Percentiles rank a stretch among this genome's conserved stretches.
Conservation (phyloP, 1,140 invertebrate species). For the Listronotus oregonensis region DNA sequence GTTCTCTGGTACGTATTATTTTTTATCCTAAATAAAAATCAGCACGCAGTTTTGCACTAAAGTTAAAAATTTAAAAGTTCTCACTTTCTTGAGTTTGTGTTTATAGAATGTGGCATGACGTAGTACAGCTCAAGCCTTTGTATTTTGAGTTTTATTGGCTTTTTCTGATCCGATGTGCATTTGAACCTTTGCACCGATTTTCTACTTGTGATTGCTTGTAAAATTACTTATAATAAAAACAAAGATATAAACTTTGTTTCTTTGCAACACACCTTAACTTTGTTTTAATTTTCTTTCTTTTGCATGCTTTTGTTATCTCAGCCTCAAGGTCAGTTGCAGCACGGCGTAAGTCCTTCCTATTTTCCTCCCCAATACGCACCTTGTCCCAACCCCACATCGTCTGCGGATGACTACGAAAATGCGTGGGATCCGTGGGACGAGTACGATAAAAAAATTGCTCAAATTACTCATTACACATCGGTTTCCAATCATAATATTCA, state of each 20-base stretch:
- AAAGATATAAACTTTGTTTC: background rate
- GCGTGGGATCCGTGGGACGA: slow-evolving; percentile 63
- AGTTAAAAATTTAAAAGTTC: too few relatives aligned
- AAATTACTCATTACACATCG: slow-evolving; percentile 24
- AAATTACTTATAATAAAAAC: slow-evolving; percentile 12
- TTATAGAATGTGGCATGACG: slow-evolving; percentile 31
- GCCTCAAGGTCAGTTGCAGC: slow-evolving; percentile 44
- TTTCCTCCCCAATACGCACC: slow-evolving; percentile 30
- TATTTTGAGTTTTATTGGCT: slow-evolving; percentile 48
- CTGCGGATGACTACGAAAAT: slow-evolving; percentile 41
- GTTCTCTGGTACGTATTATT: too few relatives aligned
- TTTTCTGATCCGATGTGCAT: slow-evolving; percentile 18
- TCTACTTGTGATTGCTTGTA: slow-evolving; percentile 23
- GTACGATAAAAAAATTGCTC: slow-evolving; percentile 55
- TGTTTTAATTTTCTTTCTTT: slow-evolving; percentile 47
- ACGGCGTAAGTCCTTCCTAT: slow-evolving; percentile 39
- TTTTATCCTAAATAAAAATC: too few relatives aligned
- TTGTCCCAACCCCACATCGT: slow-evolving; percentile 27
- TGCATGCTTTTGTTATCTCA: slow-evolving; percentile 51
- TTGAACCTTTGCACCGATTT: background rate
- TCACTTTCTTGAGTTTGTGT: background rate
- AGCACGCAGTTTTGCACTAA: too few relatives aligned
- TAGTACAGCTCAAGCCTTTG: slow-evolving; percentile 42
- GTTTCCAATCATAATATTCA: slow-evolving; percentile 17
- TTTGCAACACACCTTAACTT: slow-evolving; percentile 33